Conservation (phyloP, 1,140 invertebrate genomes). For the Aphaenogaster ashmeadi region DNA sequence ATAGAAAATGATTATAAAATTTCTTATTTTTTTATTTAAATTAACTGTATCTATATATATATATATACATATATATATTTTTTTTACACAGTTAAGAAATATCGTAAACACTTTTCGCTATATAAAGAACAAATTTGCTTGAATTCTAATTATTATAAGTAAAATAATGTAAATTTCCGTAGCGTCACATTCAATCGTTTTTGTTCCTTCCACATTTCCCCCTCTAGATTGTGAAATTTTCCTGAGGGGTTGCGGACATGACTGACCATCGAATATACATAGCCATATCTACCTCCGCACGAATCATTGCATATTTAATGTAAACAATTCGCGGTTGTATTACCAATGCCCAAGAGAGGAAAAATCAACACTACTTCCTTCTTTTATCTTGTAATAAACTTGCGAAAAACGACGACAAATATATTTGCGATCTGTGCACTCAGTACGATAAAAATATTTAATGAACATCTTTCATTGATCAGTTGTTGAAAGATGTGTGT, state of each 20-base stretch:
- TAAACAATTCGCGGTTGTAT: not conserved
- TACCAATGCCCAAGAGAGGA: not conserved
- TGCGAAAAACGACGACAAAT: not conserved
- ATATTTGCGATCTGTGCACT: not conserved
- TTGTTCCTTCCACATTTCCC: not conserved
- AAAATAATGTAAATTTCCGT: not conserved
- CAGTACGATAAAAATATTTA: slow-evolving; percentile 26
- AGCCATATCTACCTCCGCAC: not conserved
- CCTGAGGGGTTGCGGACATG: not conserved
- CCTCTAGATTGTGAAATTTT: not conserved
- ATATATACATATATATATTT: not conserved
- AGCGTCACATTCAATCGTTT: not conserved
- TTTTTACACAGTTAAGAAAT: not conserved
- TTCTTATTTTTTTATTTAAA: not conserved
- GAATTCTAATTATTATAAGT: not conserved
- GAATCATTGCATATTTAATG: slow-evolving; percentile 32
- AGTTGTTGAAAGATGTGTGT: not conserved
- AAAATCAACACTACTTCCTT: not conserved
- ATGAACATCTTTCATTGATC: not conserved
- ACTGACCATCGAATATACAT: not conserved
- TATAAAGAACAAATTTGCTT: not conserved
- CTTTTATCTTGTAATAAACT: not conserved
- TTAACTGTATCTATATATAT: not conserved
- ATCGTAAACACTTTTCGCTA: not conserved
- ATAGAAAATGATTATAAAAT: not conserved